Percentiles rank a stretch among this genome's conserved stretches.
phyloP scores from a whole-genome alignment of 2,113 vertebrate genomes.

The Indri indri region DNA sequence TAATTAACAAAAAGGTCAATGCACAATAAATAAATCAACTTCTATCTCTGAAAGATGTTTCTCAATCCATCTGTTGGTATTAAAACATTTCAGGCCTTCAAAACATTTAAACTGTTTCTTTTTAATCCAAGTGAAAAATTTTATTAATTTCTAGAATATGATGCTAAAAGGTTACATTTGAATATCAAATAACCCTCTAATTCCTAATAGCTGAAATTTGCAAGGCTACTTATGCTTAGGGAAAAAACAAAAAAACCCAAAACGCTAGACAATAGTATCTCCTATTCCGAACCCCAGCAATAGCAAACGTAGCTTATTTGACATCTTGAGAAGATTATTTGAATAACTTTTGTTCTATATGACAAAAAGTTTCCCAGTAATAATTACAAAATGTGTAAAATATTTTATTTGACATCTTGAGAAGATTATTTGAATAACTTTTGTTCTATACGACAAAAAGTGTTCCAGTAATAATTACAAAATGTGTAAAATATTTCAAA shows the following conservation, averaged over 20 bases:
- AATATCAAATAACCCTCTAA: slow-evolving; percentile 8
- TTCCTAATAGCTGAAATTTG: background rate
- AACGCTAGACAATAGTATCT: background rate
- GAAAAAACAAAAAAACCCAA: too few species aligned
- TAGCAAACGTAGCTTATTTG: background rate
- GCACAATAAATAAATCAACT: background rate
- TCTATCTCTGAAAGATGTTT: background rate
- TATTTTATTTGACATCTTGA: background rate
- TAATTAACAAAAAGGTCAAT: slow-evolving; percentile 46
- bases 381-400: background rate
- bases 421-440: background rate
- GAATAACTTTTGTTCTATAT: background rate
- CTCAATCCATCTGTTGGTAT: slow-evolving; percentile 24
- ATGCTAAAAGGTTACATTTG: background rate
- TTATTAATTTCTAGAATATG: background rate
- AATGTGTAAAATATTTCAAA: background rate
- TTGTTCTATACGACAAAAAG: background rate
- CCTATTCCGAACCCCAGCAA: background rate
- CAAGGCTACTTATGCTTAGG: background rate
- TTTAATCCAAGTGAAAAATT: background rate
- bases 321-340: background rate
- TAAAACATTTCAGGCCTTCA: background rate
- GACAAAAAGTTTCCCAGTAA: background rate
- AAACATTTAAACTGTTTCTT: background rate
- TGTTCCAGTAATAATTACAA: background rate